Base-by-base conservation (phyloP, 2,797 vertebrate genomes). In the Loris lydekkerianus region DNA sequence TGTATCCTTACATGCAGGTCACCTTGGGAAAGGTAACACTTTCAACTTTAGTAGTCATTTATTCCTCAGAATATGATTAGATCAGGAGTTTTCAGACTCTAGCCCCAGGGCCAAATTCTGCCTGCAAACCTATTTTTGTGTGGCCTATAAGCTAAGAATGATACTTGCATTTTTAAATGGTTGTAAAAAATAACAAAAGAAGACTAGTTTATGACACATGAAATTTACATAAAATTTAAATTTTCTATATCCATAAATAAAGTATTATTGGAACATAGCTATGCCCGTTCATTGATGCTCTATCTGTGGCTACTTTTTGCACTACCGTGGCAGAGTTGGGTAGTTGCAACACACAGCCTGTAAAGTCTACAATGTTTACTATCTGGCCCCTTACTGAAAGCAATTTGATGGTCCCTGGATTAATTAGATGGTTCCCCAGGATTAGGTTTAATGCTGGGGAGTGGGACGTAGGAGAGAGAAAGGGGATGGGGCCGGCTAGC, bases 81-180 rank as follows among this genome's bases (percentile, higher is more conserved):
- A 63, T 77, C 21, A 86, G 46, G 53, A 76, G 17, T 89, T 43
- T 27, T 77, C 37, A 61, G 72, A 75, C 23, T 34, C 5, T 40
- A 14, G 23, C n/a, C 29, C 5, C 40, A 67, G 82, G 49, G 60
- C 70, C 65, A 46, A 4, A 29, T 69, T 73, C 49, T 90, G 40
- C 46, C 73, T 86, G 70, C 86, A 20, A 65, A 10, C 49, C 29
- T 80, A 70, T n/a, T 91, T 88, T 70, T 49, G 3, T 80, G 34
- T 60, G 56, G 40, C 31, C 46, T 63, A 21, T 84, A 73, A 84
- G 6, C 49, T 78, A 80, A 81, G 67, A 60, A 73, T 23, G 17
- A 21, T 10, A 80, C 93, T 85, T 86, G 65, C 15, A 40, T 69
- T 84, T 91, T 93, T 56, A 76, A 95, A 80, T 91, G 53, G n/a